These are phyloP conservation scores for Synanthedon myopaeformis DNA, from an alignment of 2,888 invertebrate species.

Conservation along the genomic window DNA sequence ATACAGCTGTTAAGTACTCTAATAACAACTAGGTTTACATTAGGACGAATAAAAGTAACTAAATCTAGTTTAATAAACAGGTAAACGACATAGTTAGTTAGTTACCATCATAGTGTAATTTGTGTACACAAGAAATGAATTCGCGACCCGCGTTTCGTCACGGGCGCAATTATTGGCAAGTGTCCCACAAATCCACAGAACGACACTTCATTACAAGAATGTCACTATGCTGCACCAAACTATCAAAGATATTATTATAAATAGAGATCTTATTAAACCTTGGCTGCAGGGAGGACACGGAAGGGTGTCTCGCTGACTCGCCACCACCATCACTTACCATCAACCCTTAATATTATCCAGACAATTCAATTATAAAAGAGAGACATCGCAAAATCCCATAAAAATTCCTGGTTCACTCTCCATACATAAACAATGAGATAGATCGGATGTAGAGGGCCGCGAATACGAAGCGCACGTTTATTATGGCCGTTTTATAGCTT, in stretches of 20 bases:
- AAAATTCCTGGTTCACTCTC: conserved; percentile 65
- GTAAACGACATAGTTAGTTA: too few species aligned
- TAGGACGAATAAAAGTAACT: too few species aligned
- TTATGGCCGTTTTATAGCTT: conserved; percentile 60
- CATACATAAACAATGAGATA: conserved; percentile 71
- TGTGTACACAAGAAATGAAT: conserved; percentile 16
- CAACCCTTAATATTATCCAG: conserved; percentile 29
- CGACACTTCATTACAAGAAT: conserved; percentile 65
- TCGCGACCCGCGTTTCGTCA: conserved; percentile 37
- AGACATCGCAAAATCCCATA: conserved; percentile 47
- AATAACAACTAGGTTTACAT: too few species aligned
- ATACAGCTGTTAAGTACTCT: not conserved
- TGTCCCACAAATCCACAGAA: conserved; percentile 61
- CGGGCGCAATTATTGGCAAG: conserved; percentile 61
- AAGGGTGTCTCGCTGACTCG: conserved; percentile 26
- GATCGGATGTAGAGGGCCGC: conserved; percentile 64
- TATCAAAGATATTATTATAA: conserved; percentile 62
- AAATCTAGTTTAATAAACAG: too few species aligned
- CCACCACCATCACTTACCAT: conserved; percentile 22
- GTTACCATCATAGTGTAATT: not conserved
- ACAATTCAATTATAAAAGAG: conserved; percentile 45
- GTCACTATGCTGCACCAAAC: conserved; percentile 64
- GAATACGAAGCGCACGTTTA: conserved; percentile 65
- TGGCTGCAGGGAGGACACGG: conserved; percentile 42
- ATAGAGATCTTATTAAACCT: conserved; percentile 62